These are phyloP conservation scores for Blastobasis adustella DNA, from an alignment of 2,888 invertebrate genomes.

Conservation along the genomic window DNA sequence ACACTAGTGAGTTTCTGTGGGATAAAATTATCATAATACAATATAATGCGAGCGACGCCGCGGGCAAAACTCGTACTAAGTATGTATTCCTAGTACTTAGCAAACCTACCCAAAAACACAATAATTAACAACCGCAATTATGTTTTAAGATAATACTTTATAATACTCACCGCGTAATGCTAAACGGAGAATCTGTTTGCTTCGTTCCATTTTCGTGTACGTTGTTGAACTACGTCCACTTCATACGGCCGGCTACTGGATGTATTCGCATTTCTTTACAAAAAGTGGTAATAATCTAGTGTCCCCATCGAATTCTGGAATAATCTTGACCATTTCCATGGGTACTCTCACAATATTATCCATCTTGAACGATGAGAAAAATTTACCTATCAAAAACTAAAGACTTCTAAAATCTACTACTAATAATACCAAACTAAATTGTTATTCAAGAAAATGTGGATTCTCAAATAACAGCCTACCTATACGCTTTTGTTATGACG, in stretches of 20 bases:
- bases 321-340: no score
- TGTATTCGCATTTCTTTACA: no score
- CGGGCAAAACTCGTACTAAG: neutral
- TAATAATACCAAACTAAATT: no score
- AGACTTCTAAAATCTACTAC: no score
- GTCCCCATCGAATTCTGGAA: no score
- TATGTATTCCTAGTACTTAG: neutral
- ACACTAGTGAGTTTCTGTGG: neutral
- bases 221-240: neutral
- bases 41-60: neutral
- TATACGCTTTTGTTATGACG: no score
- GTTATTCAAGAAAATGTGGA: no score
- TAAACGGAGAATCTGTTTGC: constrained; percentile 3
- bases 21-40: neutral
- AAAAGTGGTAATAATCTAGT: no score
- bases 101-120: neutral
- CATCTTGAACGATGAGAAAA: no score
- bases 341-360: no score
- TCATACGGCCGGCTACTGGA: constrained; percentile 1
- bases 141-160: neutral
- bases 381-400: no score
- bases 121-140: constrained; percentile 2
- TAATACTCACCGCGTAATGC: constrained; percentile 2
- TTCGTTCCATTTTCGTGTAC: constrained; percentile 3
- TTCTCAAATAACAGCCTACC: no score